A percentile compares a stretch with the other conserved stretches of the same genome.
phyloP scores from a whole-genome alignment of 2,888 invertebrate species.

The Adelognathus sp. region DNA sequence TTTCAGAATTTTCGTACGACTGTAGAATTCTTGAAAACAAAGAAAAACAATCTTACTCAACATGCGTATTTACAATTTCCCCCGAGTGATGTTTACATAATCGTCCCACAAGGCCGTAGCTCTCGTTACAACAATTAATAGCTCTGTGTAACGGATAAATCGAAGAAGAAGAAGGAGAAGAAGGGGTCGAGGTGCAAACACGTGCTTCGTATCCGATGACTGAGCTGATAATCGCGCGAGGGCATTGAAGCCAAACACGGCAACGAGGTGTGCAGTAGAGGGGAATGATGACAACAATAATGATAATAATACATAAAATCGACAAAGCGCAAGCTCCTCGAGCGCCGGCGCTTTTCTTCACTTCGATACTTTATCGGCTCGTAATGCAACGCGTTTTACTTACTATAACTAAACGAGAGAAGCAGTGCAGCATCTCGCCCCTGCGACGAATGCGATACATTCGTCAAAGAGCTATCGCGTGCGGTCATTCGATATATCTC shows the following conservation, averaged over 20 bases:
- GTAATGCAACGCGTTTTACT: background rate
- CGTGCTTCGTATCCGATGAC: background rate
- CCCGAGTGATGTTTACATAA: background rate
- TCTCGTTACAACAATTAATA: background rate
- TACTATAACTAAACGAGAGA: background rate
- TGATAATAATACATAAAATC: too few species aligned
- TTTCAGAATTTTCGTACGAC: background rate
- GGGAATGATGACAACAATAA: too few species aligned
- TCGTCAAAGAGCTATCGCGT: background rate
- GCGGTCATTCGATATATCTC: conserved; percentile 29
- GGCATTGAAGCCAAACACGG: background rate
- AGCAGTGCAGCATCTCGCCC: background rate
- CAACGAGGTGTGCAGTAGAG: background rate
- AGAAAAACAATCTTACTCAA: too few species aligned
- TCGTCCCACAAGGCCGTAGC: background rate
- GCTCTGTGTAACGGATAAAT: background rate
- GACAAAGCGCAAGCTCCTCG: background rate
- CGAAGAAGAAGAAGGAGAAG: background rate
- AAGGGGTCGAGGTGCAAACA: too few species aligned
- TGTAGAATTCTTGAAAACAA: too few species aligned
- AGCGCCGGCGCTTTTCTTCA: background rate
- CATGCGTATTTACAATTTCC: background rate
- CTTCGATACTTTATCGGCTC: background rate
- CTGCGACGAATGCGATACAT: background rate
- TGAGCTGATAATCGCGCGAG: background rate